Evolutionary conservation across 30 jellyfish, hydroid and myxozoan genomes (phyloP).

Genomic region (Cassiopea xamachana): DNA sequence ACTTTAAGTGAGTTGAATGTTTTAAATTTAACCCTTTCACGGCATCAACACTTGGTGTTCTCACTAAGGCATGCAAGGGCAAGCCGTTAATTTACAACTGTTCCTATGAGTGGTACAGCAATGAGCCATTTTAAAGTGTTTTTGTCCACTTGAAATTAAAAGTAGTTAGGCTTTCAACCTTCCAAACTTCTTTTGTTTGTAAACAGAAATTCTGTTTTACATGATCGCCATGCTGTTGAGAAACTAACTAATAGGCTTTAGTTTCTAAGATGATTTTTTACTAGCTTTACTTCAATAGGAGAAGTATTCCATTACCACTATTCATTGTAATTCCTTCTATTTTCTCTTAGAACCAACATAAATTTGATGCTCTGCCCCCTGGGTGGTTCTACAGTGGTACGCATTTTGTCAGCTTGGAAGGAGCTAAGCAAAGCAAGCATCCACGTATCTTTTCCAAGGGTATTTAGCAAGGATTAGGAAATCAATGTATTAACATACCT

Average conservation of each 20-base stretch:
- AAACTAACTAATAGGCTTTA: too few relatives aligned
- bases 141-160: background rate
- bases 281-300: background rate
- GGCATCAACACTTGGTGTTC: too few relatives aligned
- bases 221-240: too few relatives aligned
- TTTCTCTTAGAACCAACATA: background rate
- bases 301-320: background rate
- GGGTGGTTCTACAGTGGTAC: conserved; percentile 80
- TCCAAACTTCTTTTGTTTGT: too few relatives aligned
- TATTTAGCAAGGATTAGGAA: too few relatives aligned
- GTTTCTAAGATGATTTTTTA: too few relatives aligned
- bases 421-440: conserved; percentile 50
- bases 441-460: conserved; percentile 67
- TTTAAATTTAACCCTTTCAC: too few relatives aligned
- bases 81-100: background rate
- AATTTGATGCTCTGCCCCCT: conserved; percentile 64
- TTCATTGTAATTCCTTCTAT: background rate
- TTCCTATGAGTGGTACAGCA: background rate
- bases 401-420: conserved; percentile 67
- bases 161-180: too few relatives aligned
- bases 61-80: too few relatives aligned
- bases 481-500: too few relatives aligned
- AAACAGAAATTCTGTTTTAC: too few relatives aligned
- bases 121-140: background rate
- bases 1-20: too few relatives aligned